These are phyloP conservation scores for Callaeas wilsoni DNA, from an alignment of 2,113 vertebrate genomes.

Conservation along the genomic window DNA sequence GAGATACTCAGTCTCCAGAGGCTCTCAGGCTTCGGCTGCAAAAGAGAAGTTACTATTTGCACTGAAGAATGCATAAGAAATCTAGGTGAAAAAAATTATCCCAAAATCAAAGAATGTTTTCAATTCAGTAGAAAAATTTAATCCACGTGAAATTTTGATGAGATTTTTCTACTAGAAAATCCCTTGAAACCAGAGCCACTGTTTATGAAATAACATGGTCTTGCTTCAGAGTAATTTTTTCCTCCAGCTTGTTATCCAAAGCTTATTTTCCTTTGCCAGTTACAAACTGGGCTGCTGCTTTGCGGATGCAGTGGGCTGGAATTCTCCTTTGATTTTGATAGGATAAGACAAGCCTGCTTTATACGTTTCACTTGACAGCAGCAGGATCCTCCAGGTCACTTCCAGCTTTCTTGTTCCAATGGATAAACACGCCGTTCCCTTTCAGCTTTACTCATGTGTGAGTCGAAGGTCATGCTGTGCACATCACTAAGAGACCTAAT, in stretches of 20 bases:
- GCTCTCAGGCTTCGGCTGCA: neutral
- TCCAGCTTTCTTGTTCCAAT: conserved; percentile 15
- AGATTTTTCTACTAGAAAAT: neutral
- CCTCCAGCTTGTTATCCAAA: neutral
- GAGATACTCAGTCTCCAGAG: neutral
- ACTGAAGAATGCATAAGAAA: neutral
- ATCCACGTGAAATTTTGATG: neutral
- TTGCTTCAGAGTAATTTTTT: neutral
- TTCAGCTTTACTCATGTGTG: conserved; percentile 10
- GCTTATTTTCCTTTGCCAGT: conserved; percentile 1
- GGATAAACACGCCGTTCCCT: conserved; percentile 2
- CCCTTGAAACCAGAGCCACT: neutral
- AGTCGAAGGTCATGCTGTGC: neutral
- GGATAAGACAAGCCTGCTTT: conserved; percentile 23
- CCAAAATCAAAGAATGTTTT: neutral
- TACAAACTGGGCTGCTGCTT: neutral
- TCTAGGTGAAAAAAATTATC: neutral
- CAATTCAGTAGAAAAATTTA: neutral
- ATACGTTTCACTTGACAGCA: conserved; percentile 3
- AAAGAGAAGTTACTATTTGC: neutral
- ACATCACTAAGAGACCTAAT: neutral
- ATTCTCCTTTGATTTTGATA: conserved; percentile 32
- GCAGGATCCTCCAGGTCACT: conserved; percentile 46
- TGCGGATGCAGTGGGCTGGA: neutral
- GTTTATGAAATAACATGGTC: neutral